Base-by-base conservation (phyloP, 2,888 invertebrate species). In the Cyrtodaria siliqua region DNA sequence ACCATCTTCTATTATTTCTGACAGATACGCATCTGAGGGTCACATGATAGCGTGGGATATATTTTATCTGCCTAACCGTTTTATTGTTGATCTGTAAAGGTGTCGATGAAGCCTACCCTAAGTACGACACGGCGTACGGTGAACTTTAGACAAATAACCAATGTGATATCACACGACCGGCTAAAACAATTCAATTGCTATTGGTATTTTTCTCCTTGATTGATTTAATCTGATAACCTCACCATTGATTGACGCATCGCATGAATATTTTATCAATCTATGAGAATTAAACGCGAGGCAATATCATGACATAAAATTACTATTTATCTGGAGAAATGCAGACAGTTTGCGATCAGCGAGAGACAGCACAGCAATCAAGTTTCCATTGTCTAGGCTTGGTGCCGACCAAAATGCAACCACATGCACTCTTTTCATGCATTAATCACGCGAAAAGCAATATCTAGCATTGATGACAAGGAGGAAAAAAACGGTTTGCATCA, bases 11-110 rank as follows among this genome's bases (percentile, higher is more conserved):
- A 49, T 61, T 33, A 47, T 61, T 47, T 49, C 47, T 61, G 6
- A 24, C 24, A 16, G 72, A 72, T 72, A 60, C 2, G 16, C n/a
- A 72, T 72, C 72, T 60, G 20, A 23, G 29, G 72, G 72, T 55
- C 72, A 72, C 53, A 47, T 53, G 66, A 72, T 72, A 72, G 66
- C 72, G 72, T 72, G 72, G 72, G 72, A 72, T 72, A 72, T 55
- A 56, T 55, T 66, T 42, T 55, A 64, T 72, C 53, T 53, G 27
- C 2, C 4, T 24, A n/a, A 50, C 53, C 18, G 27, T 53, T 53
- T 27, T 27, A 26, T 27, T 53, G 29, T 53, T 53, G n/a, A 27
- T 53, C 53, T 16, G 12, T 20, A 16, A 27, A 53, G 53, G 53
- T 53, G 53, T 53, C 53, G 29, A 29, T n/a, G n/a, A 53, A 24